phyloP scores from a whole-genome alignment of 2,113 vertebrate species.

The Chaetorhynchus papuensis region DNA sequence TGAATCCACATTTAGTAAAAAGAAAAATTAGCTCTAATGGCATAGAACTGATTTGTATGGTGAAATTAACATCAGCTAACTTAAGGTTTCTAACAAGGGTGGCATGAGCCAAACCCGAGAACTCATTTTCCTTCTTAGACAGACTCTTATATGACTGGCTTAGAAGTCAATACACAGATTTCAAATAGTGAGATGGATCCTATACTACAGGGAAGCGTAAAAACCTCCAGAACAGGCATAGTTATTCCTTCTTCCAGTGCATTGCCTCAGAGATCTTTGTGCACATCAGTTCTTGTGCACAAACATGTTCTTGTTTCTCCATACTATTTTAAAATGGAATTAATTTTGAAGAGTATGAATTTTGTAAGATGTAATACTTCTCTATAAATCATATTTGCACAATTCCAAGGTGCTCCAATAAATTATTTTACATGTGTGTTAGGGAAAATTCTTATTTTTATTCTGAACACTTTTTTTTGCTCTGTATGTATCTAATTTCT shows the following conservation, averaged over 20 bases:
- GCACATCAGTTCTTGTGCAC: background rate
- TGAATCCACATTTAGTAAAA: background rate
- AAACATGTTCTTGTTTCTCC: background rate
- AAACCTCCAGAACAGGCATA: background rate
- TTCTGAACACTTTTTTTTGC: background rate
- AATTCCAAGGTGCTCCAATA: background rate
- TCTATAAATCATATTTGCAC: background rate
- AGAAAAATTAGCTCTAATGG: background rate
- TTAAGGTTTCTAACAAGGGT: background rate
- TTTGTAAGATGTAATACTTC: background rate
- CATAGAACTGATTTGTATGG: background rate
- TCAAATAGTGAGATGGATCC: background rate
- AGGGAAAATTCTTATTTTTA: background rate
- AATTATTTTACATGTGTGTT: background rate
- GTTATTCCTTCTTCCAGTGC: background rate
- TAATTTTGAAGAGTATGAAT: background rate
- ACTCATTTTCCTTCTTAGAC: background rate
- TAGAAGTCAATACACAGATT: background rate
- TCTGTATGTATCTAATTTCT: background rate
- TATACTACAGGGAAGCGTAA: background rate
- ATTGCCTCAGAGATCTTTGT: background rate
- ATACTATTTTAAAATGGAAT: background rate
- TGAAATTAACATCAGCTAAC: background rate
- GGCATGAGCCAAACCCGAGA: background rate
- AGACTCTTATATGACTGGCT: background rate